Conservation (phyloP, 2,113 vertebrate species). For the Oreochromis tanganicae region DNA sequence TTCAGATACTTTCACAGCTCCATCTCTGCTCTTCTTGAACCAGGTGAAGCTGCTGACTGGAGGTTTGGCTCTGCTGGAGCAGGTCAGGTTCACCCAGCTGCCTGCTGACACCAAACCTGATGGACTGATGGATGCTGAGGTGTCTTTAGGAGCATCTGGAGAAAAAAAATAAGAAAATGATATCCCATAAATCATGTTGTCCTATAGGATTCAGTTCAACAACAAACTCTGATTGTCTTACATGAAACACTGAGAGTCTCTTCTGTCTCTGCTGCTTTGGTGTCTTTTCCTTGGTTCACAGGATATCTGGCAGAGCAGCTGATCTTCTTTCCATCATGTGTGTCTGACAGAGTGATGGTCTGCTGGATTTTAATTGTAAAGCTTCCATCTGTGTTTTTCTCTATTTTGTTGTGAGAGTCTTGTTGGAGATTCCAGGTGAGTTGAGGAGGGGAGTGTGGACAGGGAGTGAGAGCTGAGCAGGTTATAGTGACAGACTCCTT, state of each 20-base stretch:
- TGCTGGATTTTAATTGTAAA: background rate
- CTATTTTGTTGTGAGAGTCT: rapidly evolving
- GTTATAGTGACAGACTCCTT: background rate
- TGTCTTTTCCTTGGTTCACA: no score
- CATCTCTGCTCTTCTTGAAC: background rate
- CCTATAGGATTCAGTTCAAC: no score
- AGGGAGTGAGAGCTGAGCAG: background rate
- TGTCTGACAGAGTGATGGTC: background rate
- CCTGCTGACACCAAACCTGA: background rate
- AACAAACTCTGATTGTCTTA: background rate
- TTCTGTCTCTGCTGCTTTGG: no score
- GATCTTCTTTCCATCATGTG: background rate
- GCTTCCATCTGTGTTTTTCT: background rate
- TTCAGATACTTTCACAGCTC: background rate
- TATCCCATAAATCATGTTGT: no score
- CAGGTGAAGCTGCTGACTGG: rapidly evolving
- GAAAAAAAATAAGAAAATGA: background rate
- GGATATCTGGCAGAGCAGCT: background rate
- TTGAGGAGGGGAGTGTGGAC: background rate
- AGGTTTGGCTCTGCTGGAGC: background rate
- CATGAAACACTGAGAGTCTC: no score
- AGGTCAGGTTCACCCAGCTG: background rate
- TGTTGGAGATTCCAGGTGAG: background rate
- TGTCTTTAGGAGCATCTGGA: rapidly evolving
- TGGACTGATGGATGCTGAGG: background rate